Percentiles rank a stretch among this genome's conserved stretches.
phyloP scores from a whole-genome alignment of 1,140 invertebrate genomes.

The Phthorimaea operculella region DNA sequence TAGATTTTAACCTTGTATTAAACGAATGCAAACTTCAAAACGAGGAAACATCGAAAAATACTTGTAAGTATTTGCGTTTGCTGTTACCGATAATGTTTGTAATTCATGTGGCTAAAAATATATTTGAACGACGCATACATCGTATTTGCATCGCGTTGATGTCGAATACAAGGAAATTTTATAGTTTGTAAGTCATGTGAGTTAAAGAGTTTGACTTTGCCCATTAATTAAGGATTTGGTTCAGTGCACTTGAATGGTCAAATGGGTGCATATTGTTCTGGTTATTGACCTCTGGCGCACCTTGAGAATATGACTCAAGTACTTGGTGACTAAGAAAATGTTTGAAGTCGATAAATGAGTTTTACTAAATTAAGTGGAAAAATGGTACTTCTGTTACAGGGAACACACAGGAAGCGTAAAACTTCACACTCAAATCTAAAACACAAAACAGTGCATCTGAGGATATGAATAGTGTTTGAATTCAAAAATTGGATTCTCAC shows the following conservation, averaged over 20 bases:
- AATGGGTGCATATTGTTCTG: conserved; percentile 1
- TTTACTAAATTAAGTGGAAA: conserved; percentile 22
- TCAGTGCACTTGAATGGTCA: conserved; percentile 1
- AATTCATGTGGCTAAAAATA: too few relatives aligned
- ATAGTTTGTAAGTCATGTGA: background rate
- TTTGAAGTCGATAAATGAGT: background rate
- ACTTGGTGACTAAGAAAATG: background rate
- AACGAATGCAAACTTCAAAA: too few relatives aligned
- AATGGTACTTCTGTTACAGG: conserved; percentile 48
- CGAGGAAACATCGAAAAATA: too few relatives aligned
- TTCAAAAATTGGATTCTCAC: conserved; percentile 64
- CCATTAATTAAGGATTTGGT: background rate
- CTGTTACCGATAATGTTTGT: too few relatives aligned
- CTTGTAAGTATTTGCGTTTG: too few relatives aligned
- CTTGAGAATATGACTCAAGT: background rate
- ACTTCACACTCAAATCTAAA: conserved; percentile 44
- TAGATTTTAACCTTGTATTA: too few relatives aligned
- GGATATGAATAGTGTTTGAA: conserved; percentile 23
- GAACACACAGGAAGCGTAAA: conserved; percentile 60
- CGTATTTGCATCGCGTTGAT: background rate
- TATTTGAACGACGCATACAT: too few relatives aligned
- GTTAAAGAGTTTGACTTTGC: background rate
- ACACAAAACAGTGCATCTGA: conserved; percentile 49
- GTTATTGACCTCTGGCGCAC: background rate
- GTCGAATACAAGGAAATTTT: background rate